phyloP scores from a whole-genome alignment of 2,888 invertebrate species.

The Sphaeridia pumilis region DNA sequence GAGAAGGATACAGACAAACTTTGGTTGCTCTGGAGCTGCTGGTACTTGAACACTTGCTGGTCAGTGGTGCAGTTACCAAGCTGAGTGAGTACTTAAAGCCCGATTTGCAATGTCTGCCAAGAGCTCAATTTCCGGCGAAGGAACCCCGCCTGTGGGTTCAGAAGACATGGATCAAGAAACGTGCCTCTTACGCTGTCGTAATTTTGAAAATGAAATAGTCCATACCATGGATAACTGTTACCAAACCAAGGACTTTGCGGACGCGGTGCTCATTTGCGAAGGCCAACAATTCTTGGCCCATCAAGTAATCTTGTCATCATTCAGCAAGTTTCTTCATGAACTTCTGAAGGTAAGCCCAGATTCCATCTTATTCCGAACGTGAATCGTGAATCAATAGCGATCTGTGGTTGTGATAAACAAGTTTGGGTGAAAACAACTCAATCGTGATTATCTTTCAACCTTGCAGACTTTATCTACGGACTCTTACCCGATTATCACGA shows the following conservation, averaged over 20 bases:
- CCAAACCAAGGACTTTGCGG: constrained; percentile 6
- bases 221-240: constrained; percentile 1
- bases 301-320: constrained; percentile 3
- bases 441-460: no score
- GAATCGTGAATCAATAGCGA: background rate
- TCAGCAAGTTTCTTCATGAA: background rate
- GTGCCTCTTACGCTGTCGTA: background rate
- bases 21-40: no score
- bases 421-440: no score
- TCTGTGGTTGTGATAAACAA: no score
- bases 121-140: background rate
- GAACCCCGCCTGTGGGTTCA: background rate
- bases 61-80: no score
- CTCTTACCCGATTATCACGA: constrained; percentile 3
- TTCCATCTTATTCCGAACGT: background rate
- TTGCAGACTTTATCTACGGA: constrained; percentile 2
- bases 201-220: constrained; percentile 1
- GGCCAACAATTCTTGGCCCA: background rate
- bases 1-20: background rate
- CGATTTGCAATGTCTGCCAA: background rate
- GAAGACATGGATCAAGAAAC: background rate
- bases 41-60: no score
- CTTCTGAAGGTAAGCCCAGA: constrained; percentile 3
- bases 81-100: no score
- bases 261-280: constrained; percentile 4